A percentile compares a stretch with the other conserved stretches of the same genome.
These are phyloP conservation scores for Polydrusus pterygomalis DNA, from an alignment of 2,888 invertebrate species.

Conservation along the genomic window DNA sequence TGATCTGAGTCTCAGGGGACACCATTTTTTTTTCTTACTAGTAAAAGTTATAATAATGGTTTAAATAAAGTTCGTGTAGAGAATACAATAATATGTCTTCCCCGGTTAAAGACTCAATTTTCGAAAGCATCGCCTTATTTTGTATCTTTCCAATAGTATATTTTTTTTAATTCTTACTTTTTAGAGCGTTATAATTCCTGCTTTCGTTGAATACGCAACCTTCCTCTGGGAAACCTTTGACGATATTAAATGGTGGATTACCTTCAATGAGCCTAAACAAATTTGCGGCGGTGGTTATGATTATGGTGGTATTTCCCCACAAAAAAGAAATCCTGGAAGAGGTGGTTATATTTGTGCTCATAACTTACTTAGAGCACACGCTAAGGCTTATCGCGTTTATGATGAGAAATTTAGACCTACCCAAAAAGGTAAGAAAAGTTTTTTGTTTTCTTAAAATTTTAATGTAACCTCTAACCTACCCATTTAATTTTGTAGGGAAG, in stretches of 20 bases:
- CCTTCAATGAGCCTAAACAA: constrained; percentile 73
- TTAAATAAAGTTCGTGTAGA: no score
- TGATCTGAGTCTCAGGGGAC: no score
- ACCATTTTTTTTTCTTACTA: no score
- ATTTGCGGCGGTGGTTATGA: constrained; percentile 62
- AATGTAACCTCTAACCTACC: not conserved
- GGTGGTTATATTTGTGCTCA: constrained; percentile 79
- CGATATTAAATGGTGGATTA: constrained; percentile 72
- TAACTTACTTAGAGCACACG: constrained; percentile 79
- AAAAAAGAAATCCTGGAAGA: constrained; percentile 68
- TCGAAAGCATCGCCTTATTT: no score
- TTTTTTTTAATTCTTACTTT: constrained; percentile 56
- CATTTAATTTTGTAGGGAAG: constrained; percentile 50
- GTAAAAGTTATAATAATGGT: no score
- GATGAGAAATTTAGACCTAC: constrained; percentile 73
- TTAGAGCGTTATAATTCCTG: constrained; percentile 46
- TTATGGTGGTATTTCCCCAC: constrained; percentile 63
- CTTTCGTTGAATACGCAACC: constrained; percentile 74
- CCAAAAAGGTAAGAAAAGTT: constrained; percentile 53
- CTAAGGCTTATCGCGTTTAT: constrained; percentile 78
- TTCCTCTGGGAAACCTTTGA: constrained; percentile 66
- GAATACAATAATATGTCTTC: no score
- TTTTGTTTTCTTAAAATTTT: not conserved
- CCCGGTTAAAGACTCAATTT: no score
- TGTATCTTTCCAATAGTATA: no score